Conservation (phyloP, 2,888 invertebrate genomes). For the Eristalinus aeneus region DNA sequence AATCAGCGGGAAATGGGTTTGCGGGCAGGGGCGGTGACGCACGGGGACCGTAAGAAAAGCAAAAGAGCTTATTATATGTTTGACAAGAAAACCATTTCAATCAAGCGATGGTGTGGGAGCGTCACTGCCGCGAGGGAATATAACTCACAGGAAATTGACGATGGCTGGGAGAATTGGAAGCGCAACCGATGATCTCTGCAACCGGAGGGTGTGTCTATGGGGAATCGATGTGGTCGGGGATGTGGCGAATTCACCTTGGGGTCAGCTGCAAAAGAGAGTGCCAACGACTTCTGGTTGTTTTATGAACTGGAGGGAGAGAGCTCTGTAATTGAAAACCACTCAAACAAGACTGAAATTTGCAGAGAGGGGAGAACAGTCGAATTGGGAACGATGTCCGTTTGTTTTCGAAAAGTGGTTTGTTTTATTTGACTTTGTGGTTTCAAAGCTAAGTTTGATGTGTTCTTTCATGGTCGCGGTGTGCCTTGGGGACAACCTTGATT, state of each 20-base stretch:
- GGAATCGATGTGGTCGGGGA: background rate
- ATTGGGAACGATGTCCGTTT: too few relatives aligned
- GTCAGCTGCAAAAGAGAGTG: background rate
- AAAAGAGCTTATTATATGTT: conserved; percentile 26
- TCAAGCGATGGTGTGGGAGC: background rate
- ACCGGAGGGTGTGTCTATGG: background rate
- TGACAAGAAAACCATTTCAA: conserved; percentile 27
- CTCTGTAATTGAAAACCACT: background rate
- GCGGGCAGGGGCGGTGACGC: background rate
- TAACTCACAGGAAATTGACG: background rate
- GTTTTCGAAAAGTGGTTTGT: background rate
- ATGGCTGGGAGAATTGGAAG: background rate
- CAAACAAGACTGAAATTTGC: background rate
- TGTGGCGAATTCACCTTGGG: background rate
- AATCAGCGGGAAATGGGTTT: conserved; percentile 40
- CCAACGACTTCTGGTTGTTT: background rate
- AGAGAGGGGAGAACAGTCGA: background rate
- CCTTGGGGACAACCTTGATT: too few relatives aligned
- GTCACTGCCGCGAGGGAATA: background rate
- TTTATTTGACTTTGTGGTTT: background rate
- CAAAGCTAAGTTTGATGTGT: background rate
- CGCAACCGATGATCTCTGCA: background rate
- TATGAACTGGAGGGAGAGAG: background rate
- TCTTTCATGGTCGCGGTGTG: background rate
- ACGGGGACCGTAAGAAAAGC: background rate